Evolutionary conservation across 2,888 invertebrate species (phyloP), one percentile per base, ranked within the genome.

Genomic region (Eulithis prunata): DNA sequence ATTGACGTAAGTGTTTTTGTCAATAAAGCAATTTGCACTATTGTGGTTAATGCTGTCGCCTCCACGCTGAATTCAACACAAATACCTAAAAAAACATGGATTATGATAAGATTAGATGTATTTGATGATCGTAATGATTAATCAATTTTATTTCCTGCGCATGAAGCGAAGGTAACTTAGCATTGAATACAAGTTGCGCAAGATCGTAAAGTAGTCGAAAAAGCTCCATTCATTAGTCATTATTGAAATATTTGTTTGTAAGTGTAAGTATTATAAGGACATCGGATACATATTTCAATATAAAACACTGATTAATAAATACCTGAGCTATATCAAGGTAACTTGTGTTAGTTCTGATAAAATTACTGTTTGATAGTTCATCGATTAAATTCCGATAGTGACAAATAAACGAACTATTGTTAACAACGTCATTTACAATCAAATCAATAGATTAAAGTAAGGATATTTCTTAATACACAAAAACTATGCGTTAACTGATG

Each of bases 1-100:
- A 78, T 76, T 90, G 89, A 92, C 91, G 90, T 86, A 91, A 90
- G 86, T 86, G 80, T 72, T 60, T 82, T 78, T 82, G 86, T 86
- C 85, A 89, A 88, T 84, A 90, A 76, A 84, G 75, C 81, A 84
- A 88, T 90, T 88, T 80, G 84, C 88, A 89, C 85, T 74, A 66
- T 72, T 71, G 72, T 57, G 32, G 46, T 53, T 43, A 81, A 78
- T 75, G 70, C 72, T 71, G 73, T 77, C 82, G 78, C 87, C 85
- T 81, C 79, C 83, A 70, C 75, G 72, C 64, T 70, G 66, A 76
- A 77, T 75, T 71, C 67, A 74, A 76, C 77, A 75, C 76, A 66
- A 63, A 68, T 74, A 32, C 32, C 10, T 7, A 68, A 72, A 56
- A 68, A 62, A 70, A 56, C 70, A 71, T 71, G 64, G 64, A 57